phyloP scores from a whole-genome alignment of 2,797 vertebrate species.

The Chromis chromis region DNA sequence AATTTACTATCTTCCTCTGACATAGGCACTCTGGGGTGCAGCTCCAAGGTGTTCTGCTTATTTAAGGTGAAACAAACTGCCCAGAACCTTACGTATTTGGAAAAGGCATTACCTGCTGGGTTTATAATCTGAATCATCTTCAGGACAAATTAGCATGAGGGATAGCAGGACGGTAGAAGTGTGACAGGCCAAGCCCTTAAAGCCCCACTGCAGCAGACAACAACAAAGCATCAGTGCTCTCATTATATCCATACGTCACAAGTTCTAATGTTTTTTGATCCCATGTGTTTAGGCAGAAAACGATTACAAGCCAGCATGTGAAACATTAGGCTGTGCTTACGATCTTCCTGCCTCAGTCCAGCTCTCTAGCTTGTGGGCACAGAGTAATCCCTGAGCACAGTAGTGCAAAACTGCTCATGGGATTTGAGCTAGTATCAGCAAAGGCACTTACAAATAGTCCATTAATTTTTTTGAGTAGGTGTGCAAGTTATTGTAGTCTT shows the following conservation, averaged over 20 bases:
- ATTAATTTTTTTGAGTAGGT: background rate
- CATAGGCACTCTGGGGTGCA: conserved; percentile 5
- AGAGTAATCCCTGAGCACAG: conserved; percentile 58
- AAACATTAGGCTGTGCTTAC: conserved; percentile 53
- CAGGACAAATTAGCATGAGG: conserved; percentile 56
- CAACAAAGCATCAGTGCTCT: conserved; percentile 28
- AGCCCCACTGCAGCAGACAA: conserved; percentile 18
- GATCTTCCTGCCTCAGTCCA: conserved; percentile 21
- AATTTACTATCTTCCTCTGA: conserved; percentile 7
- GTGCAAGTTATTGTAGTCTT: conserved; percentile 3
- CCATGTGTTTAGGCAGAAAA: conserved; percentile 41
- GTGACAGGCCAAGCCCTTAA: conserved; percentile 15
- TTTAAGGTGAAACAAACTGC: conserved; percentile 16
- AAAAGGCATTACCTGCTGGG: background rate
- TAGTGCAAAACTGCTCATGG: conserved; percentile 41
- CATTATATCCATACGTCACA: conserved; percentile 38
- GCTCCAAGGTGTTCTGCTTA: conserved; percentile 11
- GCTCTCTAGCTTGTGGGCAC: conserved; percentile 27
- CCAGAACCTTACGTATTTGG: conserved; percentile 9
- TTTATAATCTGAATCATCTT: conserved; percentile 45
- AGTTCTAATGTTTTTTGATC: conserved; percentile 34
- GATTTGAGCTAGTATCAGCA: conserved; percentile 49
- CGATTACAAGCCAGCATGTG: conserved; percentile 55
- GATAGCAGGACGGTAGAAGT: conserved; percentile 44
- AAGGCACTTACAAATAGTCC: conserved; percentile 36